phyloP scores from a whole-genome alignment of 2,797 vertebrate genomes.

The Chloroceryle amazona region DNA sequence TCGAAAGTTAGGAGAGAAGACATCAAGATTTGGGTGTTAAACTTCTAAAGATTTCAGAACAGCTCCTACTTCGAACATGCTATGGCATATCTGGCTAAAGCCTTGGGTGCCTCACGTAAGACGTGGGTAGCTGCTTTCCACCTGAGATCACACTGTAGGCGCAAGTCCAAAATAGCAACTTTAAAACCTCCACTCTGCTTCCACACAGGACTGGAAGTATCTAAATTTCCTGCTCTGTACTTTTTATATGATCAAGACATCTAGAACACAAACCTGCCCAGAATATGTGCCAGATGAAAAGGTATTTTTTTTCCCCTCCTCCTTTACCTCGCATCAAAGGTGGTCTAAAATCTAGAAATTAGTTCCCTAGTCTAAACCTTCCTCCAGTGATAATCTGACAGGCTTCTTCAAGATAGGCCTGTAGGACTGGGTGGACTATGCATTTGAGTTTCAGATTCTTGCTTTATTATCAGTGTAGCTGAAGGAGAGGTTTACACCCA shows the following conservation, averaged over 20 bases:
- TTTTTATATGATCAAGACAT: neutral
- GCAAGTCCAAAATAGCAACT: neutral
- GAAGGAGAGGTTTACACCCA: neutral
- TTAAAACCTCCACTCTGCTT: neutral
- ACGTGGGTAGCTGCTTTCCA: neutral
- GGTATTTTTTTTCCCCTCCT: neutral
- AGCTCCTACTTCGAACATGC: constrained; percentile 14
- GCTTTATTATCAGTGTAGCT: neutral
- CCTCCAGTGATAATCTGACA: neutral
- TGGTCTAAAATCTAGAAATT: neutral
- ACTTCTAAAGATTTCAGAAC: constrained; percentile 29
- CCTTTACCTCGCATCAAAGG: neutral
- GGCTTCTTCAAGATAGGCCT: neutral
- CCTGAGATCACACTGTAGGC: neutral
- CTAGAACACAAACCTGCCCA: neutral
- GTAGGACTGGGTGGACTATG: neutral
- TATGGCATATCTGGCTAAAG: neutral
- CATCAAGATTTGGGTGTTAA: constrained; percentile 43
- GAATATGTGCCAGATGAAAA: neutral
- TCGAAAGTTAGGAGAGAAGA: constrained; percentile 30
- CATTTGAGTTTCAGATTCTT: neutral
- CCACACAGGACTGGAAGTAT: neutral
- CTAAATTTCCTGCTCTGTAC: neutral
- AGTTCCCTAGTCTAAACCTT: neutral
- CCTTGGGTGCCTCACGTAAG: neutral